Evolutionary conservation across 2,888 invertebrate species (phyloP), one percentile per base, ranked within the genome.

Genomic region (Linnaemya vulpina): DNA sequence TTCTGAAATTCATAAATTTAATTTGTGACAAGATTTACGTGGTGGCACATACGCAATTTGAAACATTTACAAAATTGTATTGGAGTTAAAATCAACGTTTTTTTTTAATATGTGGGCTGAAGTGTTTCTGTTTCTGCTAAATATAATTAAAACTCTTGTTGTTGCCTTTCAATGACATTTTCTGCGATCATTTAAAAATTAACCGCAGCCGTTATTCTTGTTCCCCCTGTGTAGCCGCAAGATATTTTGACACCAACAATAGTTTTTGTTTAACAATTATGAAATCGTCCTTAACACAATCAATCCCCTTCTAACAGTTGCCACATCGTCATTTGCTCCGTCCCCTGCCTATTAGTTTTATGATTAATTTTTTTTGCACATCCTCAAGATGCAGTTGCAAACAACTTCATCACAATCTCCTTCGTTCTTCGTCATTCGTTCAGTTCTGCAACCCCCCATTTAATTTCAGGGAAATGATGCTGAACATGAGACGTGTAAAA

Each of bases 231-330:
- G 77, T 60, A 20, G n/a, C 51, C 25, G 25, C 9, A 71, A 9
- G 43, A 22, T 46, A 11, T 35, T 40, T 58, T 7, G 70, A 15
- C 13, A 40, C 20, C 53, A 20, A 67, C 13, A 51, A 53, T 74
- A 22, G 20, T 46, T 68, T 77, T 73, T 68, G 67, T 84, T 76
- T 60, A 71, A 22, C 76, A 76, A 84, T 84, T 84, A 76, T 73
- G 80, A 80, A 25, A 46, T 82, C 46, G 65, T 65, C 49, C 51
- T 58, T 40, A 49, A 75, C 20, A 60, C 46, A 63, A 79, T 58
- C 35, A 63, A 79, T 58, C 35, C 49, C 20, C 30, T 38, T 70
- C 58, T 73, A 65, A 51, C 60, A 30, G 25, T 49, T 67, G 51
- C n/a, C 17, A 67, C 40, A 49, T 25, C 17, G 17, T 35, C 15